Evolutionary conservation across 2,113 vertebrate genomes (phyloP).

Genomic region (Arizona elegans): DNA sequence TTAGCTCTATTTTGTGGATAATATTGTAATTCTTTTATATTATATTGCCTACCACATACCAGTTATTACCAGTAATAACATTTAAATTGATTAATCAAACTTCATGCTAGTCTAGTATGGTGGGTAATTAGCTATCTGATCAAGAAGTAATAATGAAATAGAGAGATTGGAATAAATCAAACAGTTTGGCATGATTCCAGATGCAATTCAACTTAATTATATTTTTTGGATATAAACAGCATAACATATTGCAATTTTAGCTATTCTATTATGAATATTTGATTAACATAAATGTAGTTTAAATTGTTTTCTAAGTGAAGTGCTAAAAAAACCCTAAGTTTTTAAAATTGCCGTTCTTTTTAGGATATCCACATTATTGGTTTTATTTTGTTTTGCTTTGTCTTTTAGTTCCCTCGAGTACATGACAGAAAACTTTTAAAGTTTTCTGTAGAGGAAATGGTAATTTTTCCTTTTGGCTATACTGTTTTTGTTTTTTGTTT

Average conservation of each 20-base stretch:
- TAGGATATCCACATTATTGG: rapidly evolving
- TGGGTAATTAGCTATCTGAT: neutral
- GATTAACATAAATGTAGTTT: neutral
- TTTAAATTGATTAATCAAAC: neutral
- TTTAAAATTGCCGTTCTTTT: neutral
- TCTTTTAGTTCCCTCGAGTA: neutral
- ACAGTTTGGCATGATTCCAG: neutral
- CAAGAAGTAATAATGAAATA: constrained; percentile 15
- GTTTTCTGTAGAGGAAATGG: neutral
- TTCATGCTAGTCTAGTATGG: neutral
- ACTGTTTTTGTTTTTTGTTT: neutral
- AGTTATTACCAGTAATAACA: neutral
- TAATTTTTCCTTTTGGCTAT: neutral
- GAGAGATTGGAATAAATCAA: neutral
- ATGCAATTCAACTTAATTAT: constrained; percentile 1
- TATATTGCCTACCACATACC: neutral
- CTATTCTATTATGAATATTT: constrained; percentile 5
- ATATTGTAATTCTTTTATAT: neutral
- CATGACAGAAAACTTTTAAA: neutral
- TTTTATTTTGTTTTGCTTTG: neutral
- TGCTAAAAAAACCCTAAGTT: neutral
- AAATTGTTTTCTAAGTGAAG: neutral
- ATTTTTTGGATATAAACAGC: neutral
- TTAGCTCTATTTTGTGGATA: neutral
- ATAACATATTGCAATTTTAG: constrained; percentile 1